These are phyloP conservation scores for Periphyllus acericola DNA, from an alignment of 2,888 invertebrate genomes.

Conservation along the genomic window DNA sequence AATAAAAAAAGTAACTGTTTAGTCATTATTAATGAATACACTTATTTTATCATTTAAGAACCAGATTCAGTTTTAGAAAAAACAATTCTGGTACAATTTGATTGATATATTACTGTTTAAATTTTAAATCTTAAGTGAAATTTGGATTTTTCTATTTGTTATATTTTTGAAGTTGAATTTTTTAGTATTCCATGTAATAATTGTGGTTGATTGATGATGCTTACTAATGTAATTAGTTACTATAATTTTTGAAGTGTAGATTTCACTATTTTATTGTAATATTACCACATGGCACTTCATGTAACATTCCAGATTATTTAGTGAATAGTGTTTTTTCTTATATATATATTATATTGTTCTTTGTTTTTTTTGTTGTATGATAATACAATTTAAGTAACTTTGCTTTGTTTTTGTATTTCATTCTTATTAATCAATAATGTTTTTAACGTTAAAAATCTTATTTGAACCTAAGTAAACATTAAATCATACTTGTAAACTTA, in stretches of 20 bases:
- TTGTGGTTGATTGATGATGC: background rate
- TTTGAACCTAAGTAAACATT: background rate
- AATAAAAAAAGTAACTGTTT: background rate
- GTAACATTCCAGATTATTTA: conserved; percentile 29
- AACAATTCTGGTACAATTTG: background rate
- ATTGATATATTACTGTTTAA: background rate
- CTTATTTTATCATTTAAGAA: background rate
- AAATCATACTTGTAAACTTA: background rate
- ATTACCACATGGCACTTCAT: background rate
- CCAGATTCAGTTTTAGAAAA: background rate
- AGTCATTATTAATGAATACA: background rate
- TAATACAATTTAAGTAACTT: too few relatives aligned
- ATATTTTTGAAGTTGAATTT: background rate
- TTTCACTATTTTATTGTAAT: background rate
- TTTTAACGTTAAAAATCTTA: background rate
- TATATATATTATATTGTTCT: background rate
- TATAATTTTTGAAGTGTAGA: background rate
- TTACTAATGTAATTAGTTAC: background rate
- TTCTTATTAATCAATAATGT: background rate
- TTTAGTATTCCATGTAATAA: background rate
- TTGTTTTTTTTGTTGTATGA: background rate
- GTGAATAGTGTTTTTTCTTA: background rate
- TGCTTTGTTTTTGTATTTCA: background rate
- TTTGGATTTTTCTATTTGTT: background rate
- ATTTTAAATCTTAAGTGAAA: background rate